phyloP scores from a whole-genome alignment of 2,113 vertebrate genomes.

The Mus pahari region DNA sequence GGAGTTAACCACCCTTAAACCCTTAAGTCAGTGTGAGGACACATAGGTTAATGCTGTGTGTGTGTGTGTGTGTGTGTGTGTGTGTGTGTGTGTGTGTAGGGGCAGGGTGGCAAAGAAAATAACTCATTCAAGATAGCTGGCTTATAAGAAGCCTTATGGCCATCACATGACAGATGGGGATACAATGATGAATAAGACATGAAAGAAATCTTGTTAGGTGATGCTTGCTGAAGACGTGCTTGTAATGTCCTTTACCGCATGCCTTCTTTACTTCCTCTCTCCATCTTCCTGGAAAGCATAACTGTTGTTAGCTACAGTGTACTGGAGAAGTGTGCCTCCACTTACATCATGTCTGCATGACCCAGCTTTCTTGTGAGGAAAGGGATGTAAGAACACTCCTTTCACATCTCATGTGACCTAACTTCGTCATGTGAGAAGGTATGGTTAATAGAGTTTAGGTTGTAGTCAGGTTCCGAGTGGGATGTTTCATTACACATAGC shows the following conservation, averaged over 20 bases:
- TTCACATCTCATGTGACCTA: background rate
- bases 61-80: background rate
- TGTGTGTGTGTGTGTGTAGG: background rate
- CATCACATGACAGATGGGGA: background rate
- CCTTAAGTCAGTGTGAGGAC: background rate
- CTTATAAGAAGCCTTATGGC: background rate
- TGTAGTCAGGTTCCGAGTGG: background rate
- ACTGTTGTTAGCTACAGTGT: background rate
- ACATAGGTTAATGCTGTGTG: background rate
- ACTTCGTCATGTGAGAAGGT: background rate
- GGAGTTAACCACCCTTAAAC: background rate
- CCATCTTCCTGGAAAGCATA: background rate
- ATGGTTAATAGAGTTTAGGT: background rate
- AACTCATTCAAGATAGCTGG: background rate
- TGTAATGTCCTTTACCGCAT: background rate
- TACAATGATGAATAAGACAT: constrained; percentile 14
- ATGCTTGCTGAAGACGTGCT: background rate
- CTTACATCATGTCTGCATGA: background rate
- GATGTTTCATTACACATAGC: background rate
- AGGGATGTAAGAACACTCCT: background rate
- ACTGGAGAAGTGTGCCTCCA: background rate
- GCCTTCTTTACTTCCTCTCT: background rate
- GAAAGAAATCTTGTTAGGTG: background rate
- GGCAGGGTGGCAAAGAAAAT: background rate
- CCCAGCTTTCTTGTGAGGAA: background rate